Conservation (phyloP, 2,113 vertebrate species). For the Mesembrinibis cayennensis region DNA sequence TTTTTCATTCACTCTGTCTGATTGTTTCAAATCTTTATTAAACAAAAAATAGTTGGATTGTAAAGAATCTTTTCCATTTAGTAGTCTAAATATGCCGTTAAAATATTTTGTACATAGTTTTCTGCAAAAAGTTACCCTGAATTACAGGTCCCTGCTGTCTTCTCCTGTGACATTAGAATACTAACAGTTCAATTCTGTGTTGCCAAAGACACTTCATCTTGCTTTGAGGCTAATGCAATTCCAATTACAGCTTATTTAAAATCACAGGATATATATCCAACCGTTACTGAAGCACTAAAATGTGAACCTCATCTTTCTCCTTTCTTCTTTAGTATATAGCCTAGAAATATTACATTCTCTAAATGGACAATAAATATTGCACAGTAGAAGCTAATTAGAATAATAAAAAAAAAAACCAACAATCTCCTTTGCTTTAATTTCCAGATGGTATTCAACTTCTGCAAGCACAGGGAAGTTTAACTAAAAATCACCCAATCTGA, state of each 20-base stretch:
- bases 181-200: not conserved
- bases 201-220: not conserved
- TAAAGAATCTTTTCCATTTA: not conserved
- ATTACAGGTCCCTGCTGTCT: not conserved
- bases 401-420: not conserved
- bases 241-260: not conserved
- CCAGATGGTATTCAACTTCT: constrained; percentile 7
- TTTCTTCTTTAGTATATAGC: not conserved
- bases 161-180: not conserved
- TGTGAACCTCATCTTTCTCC: not conserved
- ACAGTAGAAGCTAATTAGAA: constrained; percentile 22
- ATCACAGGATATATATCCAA: not conserved
- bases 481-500: constrained; percentile 20
- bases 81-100: not conserved
- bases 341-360: not conserved
- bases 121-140: not conserved
- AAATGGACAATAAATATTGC: constrained; percentile 21
- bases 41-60: not conserved
- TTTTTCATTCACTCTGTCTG: not conserved
- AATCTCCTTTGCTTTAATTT: constrained; percentile 21
- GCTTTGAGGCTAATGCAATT: not conserved
- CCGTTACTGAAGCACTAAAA: not conserved
- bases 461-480: constrained; percentile 15
- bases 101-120: not conserved
- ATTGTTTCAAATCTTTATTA: not conserved